phyloP scores from a whole-genome alignment of 30 jellyfish, hydroid and myxozoan species.

The Aurelia coerulea region DNA sequence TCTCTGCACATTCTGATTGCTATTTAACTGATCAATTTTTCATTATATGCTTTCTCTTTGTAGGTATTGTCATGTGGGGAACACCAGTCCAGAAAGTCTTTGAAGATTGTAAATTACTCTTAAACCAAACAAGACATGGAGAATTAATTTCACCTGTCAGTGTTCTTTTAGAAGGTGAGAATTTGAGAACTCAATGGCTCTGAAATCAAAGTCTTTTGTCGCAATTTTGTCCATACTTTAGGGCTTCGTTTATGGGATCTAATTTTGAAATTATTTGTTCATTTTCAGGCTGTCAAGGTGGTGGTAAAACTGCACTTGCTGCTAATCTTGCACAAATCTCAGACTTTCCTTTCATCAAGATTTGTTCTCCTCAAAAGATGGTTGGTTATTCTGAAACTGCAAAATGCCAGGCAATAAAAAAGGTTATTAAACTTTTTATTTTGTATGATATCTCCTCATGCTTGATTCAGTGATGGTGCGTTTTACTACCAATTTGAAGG shows the following conservation, averaged over 20 bases:
- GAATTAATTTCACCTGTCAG: conserved; percentile 98
- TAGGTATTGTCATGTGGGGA: conserved; percentile 85
- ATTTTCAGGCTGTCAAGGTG: conserved; percentile 73
- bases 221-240: background rate
- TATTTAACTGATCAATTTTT: too few relatives aligned
- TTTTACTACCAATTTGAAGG: too few relatives aligned
- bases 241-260: background rate
- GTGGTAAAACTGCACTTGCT: conserved; percentile 99
- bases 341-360: conserved; percentile 92
- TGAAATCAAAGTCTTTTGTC: background rate
- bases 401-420: conserved; percentile 96
- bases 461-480: too few relatives aligned
- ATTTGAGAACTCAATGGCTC: too few relatives aligned
- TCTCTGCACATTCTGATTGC: too few relatives aligned
- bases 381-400: conserved; percentile 95
- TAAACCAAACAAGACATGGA: conserved; percentile 88
- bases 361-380: conserved; percentile 98
- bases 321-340: conserved; percentile 92
- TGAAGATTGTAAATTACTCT: conserved; percentile 83
- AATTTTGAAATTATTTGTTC: background rate
- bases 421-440: conserved; percentile 10
- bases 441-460: background rate
- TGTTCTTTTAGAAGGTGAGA: conserved; percentile 86
- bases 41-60: background rate
- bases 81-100: conserved; percentile 64